Base-by-base conservation (phyloP, 2,113 vertebrate genomes). In the Gobiocypris rarus region DNA sequence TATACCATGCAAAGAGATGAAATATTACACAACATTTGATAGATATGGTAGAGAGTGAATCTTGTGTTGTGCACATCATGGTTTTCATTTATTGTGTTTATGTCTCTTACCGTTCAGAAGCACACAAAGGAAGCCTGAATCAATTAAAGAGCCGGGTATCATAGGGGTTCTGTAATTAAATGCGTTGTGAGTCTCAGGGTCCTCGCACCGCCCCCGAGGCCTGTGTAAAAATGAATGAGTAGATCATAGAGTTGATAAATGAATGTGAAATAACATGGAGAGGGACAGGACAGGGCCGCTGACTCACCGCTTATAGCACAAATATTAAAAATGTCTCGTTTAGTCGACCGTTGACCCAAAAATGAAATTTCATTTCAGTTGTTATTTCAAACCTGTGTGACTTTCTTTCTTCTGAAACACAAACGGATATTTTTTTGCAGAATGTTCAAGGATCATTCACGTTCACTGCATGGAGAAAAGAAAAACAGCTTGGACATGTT, bases 221-320 rank as follows among this genome's bases (percentile, higher is more conserved):
- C 70, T 28, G 0, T 31, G 75, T 70, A 80, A 73, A n/a, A 80
- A 84, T 80, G 76, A 73, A 84, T 80, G 54, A 75, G 67, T 67
- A 73, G 65, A 80, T 84, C 75, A 73, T 14, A 79, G 76, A 50
- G 28, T 61, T 76, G 86, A 84, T 84, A 84, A 87, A 84, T 85
- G 41, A 73, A 73, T 84, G 28, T 9, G 43, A 76, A 69, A 77
- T 75, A 82, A 67, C 28, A 70, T 5, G 15, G 11, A 70, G 28
- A 82, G 73, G 78, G 34, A 70, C 48, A 84, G 81, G 54, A 73
- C 59, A 75, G 75, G 67, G 58, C 45, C 22, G 65, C 59, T 81
- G 75, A 67, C 69, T 80, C 34, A 22, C 73, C 52, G 67, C 41
- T 50, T 59, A 31, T 77, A n/a, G 24, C 43, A 67, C 69, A 67